Conservation (phyloP, 2,113 vertebrate genomes). For the Limanda limanda region DNA sequence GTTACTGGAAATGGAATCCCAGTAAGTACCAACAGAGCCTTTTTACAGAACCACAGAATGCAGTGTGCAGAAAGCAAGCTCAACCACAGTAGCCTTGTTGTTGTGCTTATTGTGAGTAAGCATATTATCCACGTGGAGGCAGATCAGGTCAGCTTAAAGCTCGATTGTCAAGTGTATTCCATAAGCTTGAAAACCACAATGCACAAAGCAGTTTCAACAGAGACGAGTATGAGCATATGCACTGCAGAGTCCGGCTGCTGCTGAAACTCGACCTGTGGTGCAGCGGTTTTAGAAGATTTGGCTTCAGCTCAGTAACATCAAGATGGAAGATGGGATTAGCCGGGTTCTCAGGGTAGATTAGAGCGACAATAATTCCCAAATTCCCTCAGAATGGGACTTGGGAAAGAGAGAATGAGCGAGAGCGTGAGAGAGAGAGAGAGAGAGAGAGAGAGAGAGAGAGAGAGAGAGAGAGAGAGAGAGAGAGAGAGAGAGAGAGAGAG, state of each 20-base stretch:
- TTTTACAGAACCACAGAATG: conserved; percentile 4
- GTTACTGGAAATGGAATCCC: too few species aligned
- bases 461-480: too few species aligned
- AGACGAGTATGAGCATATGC: conserved; percentile 2
- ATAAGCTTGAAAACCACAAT: conserved; percentile 24
- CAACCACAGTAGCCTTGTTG: conserved; percentile 8
- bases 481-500: not conserved
- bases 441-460: not conserved
- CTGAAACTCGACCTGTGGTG: conserved; percentile 36
- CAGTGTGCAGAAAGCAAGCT: conserved; percentile 1
- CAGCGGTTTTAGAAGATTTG: conserved; percentile 29
- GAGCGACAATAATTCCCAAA: conserved; percentile 57
- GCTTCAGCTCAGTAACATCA: conserved; percentile 48
- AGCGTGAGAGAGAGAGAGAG: not conserved
- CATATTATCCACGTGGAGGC: conserved; percentile 28
- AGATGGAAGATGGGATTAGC: conserved; percentile 65
- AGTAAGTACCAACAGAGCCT: not conserved
- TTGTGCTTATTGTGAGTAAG: conserved; percentile 33
- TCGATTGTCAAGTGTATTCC: conserved; percentile 2
- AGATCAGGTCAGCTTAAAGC: conserved; percentile 24
- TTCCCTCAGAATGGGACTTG: conserved; percentile 40
- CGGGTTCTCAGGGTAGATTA: conserved; percentile 63
- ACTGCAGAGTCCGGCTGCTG: conserved; percentile 26
- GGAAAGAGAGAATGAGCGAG: not conserved
- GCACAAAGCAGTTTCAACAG: conserved; percentile 33